These are phyloP conservation scores for Danio rerio DNA, from an alignment of 2,113 vertebrate species.

Conservation along the genomic window DNA sequence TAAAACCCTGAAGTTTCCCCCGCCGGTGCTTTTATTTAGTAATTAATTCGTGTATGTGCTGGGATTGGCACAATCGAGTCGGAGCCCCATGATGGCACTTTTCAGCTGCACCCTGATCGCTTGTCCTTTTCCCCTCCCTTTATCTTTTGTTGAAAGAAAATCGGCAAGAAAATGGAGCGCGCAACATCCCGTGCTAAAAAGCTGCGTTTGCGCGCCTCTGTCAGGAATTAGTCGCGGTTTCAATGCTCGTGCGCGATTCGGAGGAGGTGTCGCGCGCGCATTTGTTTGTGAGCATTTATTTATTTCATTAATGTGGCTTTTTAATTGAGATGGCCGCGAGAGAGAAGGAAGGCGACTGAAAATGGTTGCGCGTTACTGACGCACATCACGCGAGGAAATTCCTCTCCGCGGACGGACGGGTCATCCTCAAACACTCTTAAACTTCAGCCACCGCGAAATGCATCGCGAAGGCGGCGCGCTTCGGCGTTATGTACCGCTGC, in stretches of 20 bases:
- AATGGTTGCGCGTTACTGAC: slow-evolving; percentile 83
- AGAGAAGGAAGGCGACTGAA: slow-evolving; percentile 77
- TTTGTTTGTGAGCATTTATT: slow-evolving; percentile 78
- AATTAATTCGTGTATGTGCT: too few relatives aligned
- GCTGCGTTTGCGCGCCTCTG: not conserved
- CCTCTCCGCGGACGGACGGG: slow-evolving; percentile 69
- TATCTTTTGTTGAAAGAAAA: slow-evolving; percentile 82
- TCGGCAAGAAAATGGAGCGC: slow-evolving; percentile 78
- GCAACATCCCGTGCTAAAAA: slow-evolving; percentile 65
- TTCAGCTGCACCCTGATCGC: slow-evolving; percentile 68
- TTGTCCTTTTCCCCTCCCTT: slow-evolving; percentile 72
- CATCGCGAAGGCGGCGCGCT: too few relatives aligned
- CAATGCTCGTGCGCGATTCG: slow-evolving; percentile 29
- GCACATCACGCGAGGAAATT: slow-evolving; percentile 80
- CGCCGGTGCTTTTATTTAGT: too few relatives aligned
- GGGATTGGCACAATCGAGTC: slow-evolving; percentile 76
- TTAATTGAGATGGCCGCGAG: slow-evolving; percentile 84
- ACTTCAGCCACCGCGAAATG: too few relatives aligned
- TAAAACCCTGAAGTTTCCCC: slow-evolving; percentile 44
- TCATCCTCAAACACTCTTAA: too few relatives aligned
- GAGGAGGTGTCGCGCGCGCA: slow-evolving; percentile 47
- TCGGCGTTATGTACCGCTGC: not conserved
- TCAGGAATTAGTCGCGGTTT: not conserved
- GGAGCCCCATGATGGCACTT: slow-evolving; percentile 80
- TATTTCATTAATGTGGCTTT: slow-evolving; percentile 79